phyloP scores from a whole-genome alignment of 2,113 vertebrate genomes.

The Pontoporia blainvillei region DNA sequence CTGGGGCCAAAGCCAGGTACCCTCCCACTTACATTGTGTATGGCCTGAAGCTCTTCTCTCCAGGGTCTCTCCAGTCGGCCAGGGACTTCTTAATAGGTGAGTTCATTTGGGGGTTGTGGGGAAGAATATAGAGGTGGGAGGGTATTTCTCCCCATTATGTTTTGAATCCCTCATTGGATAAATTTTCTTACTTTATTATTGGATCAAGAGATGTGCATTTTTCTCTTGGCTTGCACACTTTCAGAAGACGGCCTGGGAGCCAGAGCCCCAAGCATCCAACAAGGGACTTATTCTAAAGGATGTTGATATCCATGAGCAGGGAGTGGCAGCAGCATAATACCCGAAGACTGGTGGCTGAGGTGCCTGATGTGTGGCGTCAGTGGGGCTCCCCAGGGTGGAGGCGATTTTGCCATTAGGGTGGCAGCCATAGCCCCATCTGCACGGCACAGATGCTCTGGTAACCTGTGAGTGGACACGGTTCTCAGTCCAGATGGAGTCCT shows the following conservation, averaged over 20 bases:
- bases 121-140: neutral
- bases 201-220: neutral
- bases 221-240: neutral
- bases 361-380: neutral
- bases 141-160: neutral
- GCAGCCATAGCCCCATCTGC: neutral
- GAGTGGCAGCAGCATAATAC: neutral
- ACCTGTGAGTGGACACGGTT: rapidly evolving
- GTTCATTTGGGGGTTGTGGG: constrained; percentile 37
- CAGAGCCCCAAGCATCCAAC: rapidly evolving
- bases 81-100: constrained; percentile 92
- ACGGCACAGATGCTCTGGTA: neutral
- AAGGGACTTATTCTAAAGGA: neutral
- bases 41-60: constrained; percentile 90
- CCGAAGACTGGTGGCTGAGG: neutral
- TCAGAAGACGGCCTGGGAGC: neutral
- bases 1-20: constrained; percentile 85
- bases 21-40: constrained; percentile 88
- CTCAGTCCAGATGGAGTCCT: neutral
- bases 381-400: neutral
- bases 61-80: constrained; percentile 83
- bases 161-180: neutral
- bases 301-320: neutral
- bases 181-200: neutral
- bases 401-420: too few relatives aligned